Evolutionary conservation across 53 echinoderm and acorn worm genomes (phyloP), one percentile per base, ranked within the genome.

Genomic region (Echinometra lucunter): DNA sequence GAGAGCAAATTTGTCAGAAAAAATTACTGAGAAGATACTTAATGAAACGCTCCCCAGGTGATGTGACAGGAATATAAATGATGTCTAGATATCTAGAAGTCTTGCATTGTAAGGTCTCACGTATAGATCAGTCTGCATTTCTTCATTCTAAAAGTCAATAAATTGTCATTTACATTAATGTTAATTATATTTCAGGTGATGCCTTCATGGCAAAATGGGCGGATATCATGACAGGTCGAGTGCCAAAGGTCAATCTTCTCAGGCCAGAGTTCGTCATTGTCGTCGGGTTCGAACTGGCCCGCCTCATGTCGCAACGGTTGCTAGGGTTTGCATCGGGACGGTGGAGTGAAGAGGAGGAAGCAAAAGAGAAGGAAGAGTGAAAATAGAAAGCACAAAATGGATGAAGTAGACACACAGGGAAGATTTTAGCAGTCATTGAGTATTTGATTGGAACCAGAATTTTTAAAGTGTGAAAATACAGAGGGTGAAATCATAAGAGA

Each of bases 221-320:
- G 0, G 95, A 95, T 30, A 95, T 95, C 80, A 95, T 95, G 95
- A 95, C 95, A 35, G 91, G 95, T 37, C 75, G 95, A 2, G 95
- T 95, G 37, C 95, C 95, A 58, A 95, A 95, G 95, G 75, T 80
- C 81, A 72, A 95, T 37, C 91, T 95, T 0, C 91, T 95, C 25
- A 56, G 49, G 25, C 95, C 95, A 44, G 95, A 95, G 63, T 95
- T 91, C 9, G 91, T 91, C 60, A 91, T 95, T 58, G 95, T 95
- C 11, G 87, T 95, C 58, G 75, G 80, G n/a, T 95, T 81, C 60
- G 95, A 95, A n/a, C 95, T 95, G 11, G 66, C 66, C 6, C 25
- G 44, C 34, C 58, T 95, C 40, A 25, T 81, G n/a, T 57, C 21
- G 37, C 55, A 81, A 57, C 90, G 95, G 44, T n/a, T 91, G 25